Conservation (phyloP, 2,113 vertebrate genomes). For the Scomber japonicus region DNA sequence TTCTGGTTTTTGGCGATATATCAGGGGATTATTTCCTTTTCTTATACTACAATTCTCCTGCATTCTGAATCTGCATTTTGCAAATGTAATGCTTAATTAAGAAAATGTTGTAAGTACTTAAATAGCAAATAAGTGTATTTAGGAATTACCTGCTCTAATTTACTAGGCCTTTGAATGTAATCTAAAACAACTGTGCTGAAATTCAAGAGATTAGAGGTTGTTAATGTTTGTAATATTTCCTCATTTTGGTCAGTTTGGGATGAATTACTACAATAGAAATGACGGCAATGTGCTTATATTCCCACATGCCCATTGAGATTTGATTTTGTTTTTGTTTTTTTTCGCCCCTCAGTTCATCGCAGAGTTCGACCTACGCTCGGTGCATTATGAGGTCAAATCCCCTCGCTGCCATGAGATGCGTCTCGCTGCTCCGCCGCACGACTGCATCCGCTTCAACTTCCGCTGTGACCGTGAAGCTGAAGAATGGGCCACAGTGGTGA, state of each 20-base stretch:
- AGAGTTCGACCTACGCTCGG: slow-evolving; percentile 85
- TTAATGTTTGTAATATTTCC: no score
- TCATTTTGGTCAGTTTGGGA: no score
- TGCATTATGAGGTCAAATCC: slow-evolving; percentile 85
- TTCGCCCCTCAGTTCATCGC: slow-evolving; percentile 80
- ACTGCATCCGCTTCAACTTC: slow-evolving; percentile 86
- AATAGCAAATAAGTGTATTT: not conserved
- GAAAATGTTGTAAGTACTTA: not conserved
- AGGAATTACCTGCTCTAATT: not conserved
- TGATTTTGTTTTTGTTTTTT: not conserved
- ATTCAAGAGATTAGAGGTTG: no score
- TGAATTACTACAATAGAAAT: no score
- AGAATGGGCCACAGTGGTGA: slow-evolving; percentile 89
- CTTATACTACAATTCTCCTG: not conserved
- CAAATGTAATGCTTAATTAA: not conserved
- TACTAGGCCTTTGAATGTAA: not conserved
- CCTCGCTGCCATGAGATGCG: slow-evolving; percentile 86
- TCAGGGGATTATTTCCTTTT: slow-evolving; percentile 1
- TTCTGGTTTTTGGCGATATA: not conserved
- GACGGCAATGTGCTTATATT: no score
- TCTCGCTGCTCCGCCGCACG: slow-evolving; percentile 71
- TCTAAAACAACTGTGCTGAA: not conserved
- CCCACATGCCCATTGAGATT: no score
- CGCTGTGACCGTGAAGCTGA: slow-evolving; percentile 89
- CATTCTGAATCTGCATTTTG: not conserved